Evolutionary conservation across 2,888 invertebrate genomes (phyloP).

Genomic region (Plagodis dolabraria): DNA sequence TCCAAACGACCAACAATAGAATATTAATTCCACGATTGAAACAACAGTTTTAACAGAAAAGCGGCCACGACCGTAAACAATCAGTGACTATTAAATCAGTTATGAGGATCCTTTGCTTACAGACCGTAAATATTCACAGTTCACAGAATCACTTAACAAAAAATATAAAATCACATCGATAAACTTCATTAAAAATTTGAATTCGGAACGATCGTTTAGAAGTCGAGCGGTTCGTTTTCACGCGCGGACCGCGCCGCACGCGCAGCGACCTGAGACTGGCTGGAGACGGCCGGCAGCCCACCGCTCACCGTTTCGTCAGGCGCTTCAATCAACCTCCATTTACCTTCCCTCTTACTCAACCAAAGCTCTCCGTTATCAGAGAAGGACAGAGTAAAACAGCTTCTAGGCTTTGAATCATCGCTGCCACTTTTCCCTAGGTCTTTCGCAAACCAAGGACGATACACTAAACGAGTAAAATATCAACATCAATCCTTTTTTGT

Average conservation of each 20-base stretch:
- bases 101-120: slow-evolving; percentile 38
- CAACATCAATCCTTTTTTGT: slow-evolving; percentile 55
- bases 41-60: slow-evolving; percentile 45
- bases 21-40: slow-evolving; percentile 33
- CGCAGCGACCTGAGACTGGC: slow-evolving; percentile 77
- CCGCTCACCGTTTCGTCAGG: slow-evolving; percentile 38
- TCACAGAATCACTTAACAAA: slow-evolving; percentile 44
- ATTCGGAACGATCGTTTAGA: slow-evolving; percentile 59
- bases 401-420: slow-evolving; percentile 34
- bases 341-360: slow-evolving; percentile 54
- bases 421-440: slow-evolving; percentile 46
- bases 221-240: slow-evolving; percentile 51
- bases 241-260: slow-evolving; percentile 69
- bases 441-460: slow-evolving; percentile 77
- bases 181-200: slow-evolving; percentile 66
- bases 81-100: slow-evolving; percentile 46
- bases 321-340: slow-evolving; percentile 56
- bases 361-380: slow-evolving; percentile 47
- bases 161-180: slow-evolving; percentile 61
- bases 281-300: slow-evolving; percentile 61
- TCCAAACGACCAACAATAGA: slow-evolving; percentile 1
- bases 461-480: slow-evolving; percentile 44
- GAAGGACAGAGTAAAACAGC: slow-evolving; percentile 49
- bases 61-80: slow-evolving; percentile 47
- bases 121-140: slow-evolving; percentile 43